Base-by-base conservation (phyloP, 2,113 vertebrate species). In the Phaethornis superciliosus region DNA sequence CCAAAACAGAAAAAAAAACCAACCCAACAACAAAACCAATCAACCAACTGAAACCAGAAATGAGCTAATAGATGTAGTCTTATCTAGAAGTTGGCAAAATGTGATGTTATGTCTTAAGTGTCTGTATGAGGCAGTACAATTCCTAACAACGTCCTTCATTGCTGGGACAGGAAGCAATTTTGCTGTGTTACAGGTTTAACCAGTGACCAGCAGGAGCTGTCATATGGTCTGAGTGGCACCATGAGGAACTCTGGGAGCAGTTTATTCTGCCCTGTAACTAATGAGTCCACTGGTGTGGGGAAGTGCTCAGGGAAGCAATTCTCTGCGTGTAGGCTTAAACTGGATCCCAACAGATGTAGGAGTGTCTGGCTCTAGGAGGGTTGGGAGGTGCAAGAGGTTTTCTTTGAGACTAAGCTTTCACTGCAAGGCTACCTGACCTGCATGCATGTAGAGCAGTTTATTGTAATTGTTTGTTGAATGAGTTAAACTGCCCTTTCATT, bases 101-200 rank as follows among this genome's bases (percentile, higher is more conserved):
- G 4, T 2, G 1, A 10, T 22, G 4, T 56, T 79, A 67, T 35
- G 15, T 85, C 51, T 62, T 72, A 52, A 42, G 60, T 69, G 79
- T 88, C 30, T 88, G 1, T 30, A 28, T 21, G 46, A 44, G 33
- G 79, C 35, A 69, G 35, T 72, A 46, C 19, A 79, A 65, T 64
- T 89, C 62, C 58, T 72, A 72, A 76, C 15, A 70, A 56, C 81
- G 80, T 91, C 93, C 40, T 93, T 76, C 60, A 93, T 46, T 91
- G 35, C 79, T 77, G 85, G 65, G 63, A 75, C 88, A 80, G 4
- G 6, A 82, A 77, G 33, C 51, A 85, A 72, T 78, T 49, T 76
- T 64, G 40, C 75, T 76, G 7, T 6, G 15, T 67, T 70, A 58
- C 71, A 62, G 51, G 70, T 93, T 82, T 74, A 77, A 93, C 59